Evolutionary conservation across 2,113 vertebrate genomes (phyloP), one percentile per base, ranked within the genome.

Genomic region (Murina feae): DNA sequence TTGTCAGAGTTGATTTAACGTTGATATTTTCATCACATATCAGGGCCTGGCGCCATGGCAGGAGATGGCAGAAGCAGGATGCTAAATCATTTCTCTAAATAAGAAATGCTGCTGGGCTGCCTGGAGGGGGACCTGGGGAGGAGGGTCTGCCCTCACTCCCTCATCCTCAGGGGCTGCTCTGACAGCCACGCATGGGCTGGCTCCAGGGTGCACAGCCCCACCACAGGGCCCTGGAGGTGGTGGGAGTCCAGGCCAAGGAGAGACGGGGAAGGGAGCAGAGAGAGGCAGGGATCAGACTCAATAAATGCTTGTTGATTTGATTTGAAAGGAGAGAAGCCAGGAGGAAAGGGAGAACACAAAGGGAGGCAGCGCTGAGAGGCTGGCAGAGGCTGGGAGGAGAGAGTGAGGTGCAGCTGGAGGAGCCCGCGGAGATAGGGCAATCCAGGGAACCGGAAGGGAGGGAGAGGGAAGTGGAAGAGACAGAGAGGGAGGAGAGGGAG

Each of bases 21-120:
- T 79, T 96, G 97, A 97, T 97, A 96, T 97, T 97, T 97, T 97
- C 96, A 97, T 96, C 94, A 95, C 95, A 94, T 97, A 93, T 94
- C 95, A 91, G 75, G 95, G 93, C 95, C 90, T 74, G 75, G 86
- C 1, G 37, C 96, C 91, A 91, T 55, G 84, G 95, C 72, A 84
- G 90, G 89, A 94, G 83, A 85, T 96, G 95, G 92, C 96, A 96
- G 95, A 96, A 96, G 88, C 93, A 93, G 95, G 95, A 97, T 93
- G 95, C 96, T 97, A 97, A 97, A 90, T 96, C 93, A 96, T 97
- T 96, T 96, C 94, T 95, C 93, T 96, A 89, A 95, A 96, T 97
- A 96, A 96, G 97, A 93, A 72, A 72, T 28, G 28, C 58, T 96
- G 47, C 88, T 0, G 35, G 92, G 95, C 88, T 95, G 95, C 90